Base-by-base conservation (phyloP, 1,140 invertebrate genomes). In the Zophobas morio region DNA sequence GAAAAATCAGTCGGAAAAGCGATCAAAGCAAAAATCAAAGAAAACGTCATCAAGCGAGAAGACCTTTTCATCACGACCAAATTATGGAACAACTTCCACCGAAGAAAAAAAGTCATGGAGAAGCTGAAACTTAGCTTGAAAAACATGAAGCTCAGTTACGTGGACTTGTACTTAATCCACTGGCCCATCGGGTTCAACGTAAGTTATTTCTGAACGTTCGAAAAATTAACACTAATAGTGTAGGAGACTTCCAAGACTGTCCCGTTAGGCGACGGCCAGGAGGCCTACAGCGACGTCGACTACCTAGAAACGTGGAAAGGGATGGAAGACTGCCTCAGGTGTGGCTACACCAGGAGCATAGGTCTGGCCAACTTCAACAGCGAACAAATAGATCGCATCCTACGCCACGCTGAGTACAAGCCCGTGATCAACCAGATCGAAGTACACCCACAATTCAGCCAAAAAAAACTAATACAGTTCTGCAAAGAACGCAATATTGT, bases 341-440 rank as follows among this genome's bases (percentile, higher is more conserved):
- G 91, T 76, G 95, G 94, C 0, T 86, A 96, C 4, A 87, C 90
- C 0, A 93, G 91, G 82, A 92, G 92, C 8, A 96, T 98, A 79
- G 96, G 96, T 1, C 84, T 98, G 0, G 97, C 95, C 2, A 98
- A 98, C 84, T 98, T 98, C 82, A 97, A 95, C 84, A 90, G 89
- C 42, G 86, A 93, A 78, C 96, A 98, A 84, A 87, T 98, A 40
- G 85, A 91, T 4, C 88, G 92, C 74, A 66, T 98, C 42, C 70
- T 96, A 0, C 86, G 91, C 39, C 88, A 87, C 66, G 89, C 89
- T 6, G 90, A 86, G 33, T 89, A 96, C 35, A 93, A 93, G 85
- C 96, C 96, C n/a, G 92, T 91, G 51, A 90, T 89, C 1, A 92
- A 95, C 84, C 96, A 81, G 40, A 90, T 96, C 71, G 96, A 97